Evolutionary conservation across 1,140 invertebrate species (phyloP).

Genomic region (Heterodera carotae): DNA sequence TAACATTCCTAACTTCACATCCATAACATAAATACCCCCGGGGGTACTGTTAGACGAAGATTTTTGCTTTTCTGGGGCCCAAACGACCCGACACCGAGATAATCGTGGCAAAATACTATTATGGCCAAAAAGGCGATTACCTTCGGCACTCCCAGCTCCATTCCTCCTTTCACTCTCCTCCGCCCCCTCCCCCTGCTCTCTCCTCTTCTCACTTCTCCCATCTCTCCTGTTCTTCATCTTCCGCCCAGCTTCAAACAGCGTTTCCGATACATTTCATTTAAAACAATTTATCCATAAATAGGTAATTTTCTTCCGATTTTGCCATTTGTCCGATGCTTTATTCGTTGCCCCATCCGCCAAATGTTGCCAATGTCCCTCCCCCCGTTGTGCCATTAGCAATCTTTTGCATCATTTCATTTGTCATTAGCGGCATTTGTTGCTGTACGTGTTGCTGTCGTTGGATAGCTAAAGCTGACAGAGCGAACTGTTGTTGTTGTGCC

Average conservation of each 20-base stretch:
- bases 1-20: too few relatives aligned
- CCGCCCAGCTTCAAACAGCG: not conserved
- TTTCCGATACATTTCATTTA: not conserved
- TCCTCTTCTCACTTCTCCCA: not conserved
- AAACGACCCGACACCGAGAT: too few relatives aligned
- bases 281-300: conserved; percentile 8
- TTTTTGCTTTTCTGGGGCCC: too few relatives aligned
- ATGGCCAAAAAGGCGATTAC: too few relatives aligned
- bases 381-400: not conserved
- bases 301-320: not conserved
- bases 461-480: not conserved
- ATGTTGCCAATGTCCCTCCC: not conserved
- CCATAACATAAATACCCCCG: too few relatives aligned
- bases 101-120: too few relatives aligned
- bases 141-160: too few relatives aligned
- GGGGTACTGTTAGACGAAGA: too few relatives aligned
- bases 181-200: not conserved
- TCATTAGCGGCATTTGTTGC: conserved; percentile 5
- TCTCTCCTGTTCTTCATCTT: not conserved
- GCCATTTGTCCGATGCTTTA: not conserved
- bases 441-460: conserved; percentile 30
- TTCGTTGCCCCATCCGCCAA: conserved; percentile 3
- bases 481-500: conserved; percentile 21
- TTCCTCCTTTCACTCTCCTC: not conserved
- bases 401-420: not conserved